Conservation (phyloP, 2,113 vertebrate species). For the Percina caprodes region DNA sequence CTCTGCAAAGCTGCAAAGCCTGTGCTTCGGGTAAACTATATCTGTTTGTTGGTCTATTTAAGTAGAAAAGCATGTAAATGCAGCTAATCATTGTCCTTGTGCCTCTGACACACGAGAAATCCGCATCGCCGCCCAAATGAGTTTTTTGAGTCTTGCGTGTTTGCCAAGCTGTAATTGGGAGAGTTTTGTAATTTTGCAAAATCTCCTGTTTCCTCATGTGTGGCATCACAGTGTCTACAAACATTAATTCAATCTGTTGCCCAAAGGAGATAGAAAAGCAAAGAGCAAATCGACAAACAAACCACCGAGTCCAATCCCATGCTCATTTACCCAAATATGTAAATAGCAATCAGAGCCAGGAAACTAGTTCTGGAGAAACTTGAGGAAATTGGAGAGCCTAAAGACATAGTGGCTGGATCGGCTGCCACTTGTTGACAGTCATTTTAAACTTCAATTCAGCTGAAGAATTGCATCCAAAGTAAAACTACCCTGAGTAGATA, state of each 20-base stretch:
- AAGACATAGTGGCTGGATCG: slow-evolving; percentile 69
- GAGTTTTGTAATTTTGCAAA: slow-evolving; percentile 81
- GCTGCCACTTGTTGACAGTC: slow-evolving; percentile 57
- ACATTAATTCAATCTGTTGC: slow-evolving; percentile 86
- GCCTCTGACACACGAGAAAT: slow-evolving; percentile 69
- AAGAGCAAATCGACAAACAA: slow-evolving; percentile 86
- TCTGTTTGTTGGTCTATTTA: slow-evolving; percentile 75
- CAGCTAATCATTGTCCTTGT: slow-evolving; percentile 77
- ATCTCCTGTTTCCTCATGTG: slow-evolving; percentile 83
- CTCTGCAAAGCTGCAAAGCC: slow-evolving; percentile 32
- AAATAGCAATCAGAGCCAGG: slow-evolving; percentile 82
- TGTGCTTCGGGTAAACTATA: slow-evolving; percentile 67
- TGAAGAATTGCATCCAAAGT: slow-evolving; percentile 49
- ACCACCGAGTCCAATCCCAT: slow-evolving; percentile 77
- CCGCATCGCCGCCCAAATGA: slow-evolving; percentile 61
- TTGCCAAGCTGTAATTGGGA: slow-evolving; percentile 83
- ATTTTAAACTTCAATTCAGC: slow-evolving; percentile 64
- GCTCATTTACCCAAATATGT: slow-evolving; percentile 84
- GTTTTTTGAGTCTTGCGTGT: slow-evolving; percentile 63
- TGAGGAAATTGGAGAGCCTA: slow-evolving; percentile 72
- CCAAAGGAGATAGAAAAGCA: slow-evolving; percentile 85
- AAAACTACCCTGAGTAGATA: slow-evolving; percentile 51
- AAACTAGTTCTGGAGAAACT: slow-evolving; percentile 77
- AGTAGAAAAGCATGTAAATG: slow-evolving; percentile 78
- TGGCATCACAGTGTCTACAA: slow-evolving; percentile 81